phyloP scores from a whole-genome alignment of 2,113 vertebrate genomes.

The Eclectus roratus region DNA sequence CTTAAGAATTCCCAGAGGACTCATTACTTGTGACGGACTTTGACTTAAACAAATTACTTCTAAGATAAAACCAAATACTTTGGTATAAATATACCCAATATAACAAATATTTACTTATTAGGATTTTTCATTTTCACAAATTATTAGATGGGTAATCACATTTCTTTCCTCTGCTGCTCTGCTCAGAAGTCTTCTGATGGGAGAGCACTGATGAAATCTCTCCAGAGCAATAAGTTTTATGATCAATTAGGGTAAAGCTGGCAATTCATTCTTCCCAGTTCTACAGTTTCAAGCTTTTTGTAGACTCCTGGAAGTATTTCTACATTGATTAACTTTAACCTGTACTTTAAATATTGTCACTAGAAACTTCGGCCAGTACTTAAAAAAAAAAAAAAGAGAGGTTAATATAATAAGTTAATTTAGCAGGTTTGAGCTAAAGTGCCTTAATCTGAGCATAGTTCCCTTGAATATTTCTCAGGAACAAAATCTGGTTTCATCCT shows the following conservation, averaged over 20 bases:
- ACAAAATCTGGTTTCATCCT: background rate
- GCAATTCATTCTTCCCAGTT: background rate
- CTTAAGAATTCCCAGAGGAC: slow-evolving; percentile 26
- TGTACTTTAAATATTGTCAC: background rate
- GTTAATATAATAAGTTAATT: background rate
- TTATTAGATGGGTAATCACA: background rate
- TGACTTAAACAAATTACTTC: slow-evolving; percentile 34
- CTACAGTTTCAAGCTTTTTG: background rate
- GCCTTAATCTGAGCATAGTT: background rate
- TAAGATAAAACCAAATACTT: slow-evolving; percentile 16
- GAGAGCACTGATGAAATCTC: background rate
- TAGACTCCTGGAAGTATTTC: background rate
- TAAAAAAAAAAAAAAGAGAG: background rate
- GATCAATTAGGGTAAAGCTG: background rate
- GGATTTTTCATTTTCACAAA: background rate
- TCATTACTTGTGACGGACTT: background rate
- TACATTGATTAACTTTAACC: background rate
- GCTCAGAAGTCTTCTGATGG: background rate
- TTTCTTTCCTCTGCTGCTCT: background rate
- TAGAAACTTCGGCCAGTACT: background rate
- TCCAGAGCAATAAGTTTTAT: background rate
- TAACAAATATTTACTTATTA: background rate
- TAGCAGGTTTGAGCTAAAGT: background rate
- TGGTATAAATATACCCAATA: background rate
- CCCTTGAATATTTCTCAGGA: background rate